Conservation (phyloP, 2,113 vertebrate genomes). For the Desmodus rotundus region DNA sequence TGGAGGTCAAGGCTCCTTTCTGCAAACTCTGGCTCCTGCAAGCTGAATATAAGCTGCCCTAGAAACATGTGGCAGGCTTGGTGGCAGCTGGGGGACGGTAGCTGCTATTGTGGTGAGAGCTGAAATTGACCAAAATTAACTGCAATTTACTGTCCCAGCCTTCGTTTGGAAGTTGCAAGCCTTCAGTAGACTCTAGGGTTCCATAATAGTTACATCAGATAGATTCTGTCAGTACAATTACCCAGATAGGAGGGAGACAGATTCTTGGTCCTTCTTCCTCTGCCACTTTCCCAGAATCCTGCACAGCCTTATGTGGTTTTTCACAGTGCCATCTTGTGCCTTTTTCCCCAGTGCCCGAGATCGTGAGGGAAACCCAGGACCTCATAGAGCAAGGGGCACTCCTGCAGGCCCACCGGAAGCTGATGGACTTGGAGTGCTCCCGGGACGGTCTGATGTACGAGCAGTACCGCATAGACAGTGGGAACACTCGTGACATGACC, state of each 20-base stretch:
- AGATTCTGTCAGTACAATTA: not conserved
- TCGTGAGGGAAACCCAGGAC: conserved; percentile 90
- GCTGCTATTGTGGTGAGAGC: not conserved
- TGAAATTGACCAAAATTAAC: not conserved
- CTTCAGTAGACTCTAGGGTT: too few species aligned
- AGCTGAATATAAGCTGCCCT: not conserved
- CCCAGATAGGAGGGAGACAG: not conserved
- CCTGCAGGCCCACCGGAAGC: conserved; percentile 92
- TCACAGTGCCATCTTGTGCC: not conserved
- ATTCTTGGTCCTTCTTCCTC: not conserved
- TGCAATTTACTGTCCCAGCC: not conserved
- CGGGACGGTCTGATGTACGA: conserved; percentile 97
- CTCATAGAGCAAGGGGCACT: conserved; percentile 92
- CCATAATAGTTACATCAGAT: not conserved
- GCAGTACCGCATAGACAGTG: conserved; percentile 97
- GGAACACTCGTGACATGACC: conserved; percentile 92
- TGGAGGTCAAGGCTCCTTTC: not conserved
- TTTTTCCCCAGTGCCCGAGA: conserved; percentile 90
- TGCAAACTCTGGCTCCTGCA: not conserved
- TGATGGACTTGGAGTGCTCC: conserved; percentile 97
- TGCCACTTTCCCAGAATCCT: not conserved
- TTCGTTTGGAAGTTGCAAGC: not conserved
- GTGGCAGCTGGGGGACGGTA: not conserved
- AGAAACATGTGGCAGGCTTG: not conserved
- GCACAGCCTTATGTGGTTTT: not conserved